Conservation (phyloP, 2,113 vertebrate species). For the Rhadina sibilatrix region DNA sequence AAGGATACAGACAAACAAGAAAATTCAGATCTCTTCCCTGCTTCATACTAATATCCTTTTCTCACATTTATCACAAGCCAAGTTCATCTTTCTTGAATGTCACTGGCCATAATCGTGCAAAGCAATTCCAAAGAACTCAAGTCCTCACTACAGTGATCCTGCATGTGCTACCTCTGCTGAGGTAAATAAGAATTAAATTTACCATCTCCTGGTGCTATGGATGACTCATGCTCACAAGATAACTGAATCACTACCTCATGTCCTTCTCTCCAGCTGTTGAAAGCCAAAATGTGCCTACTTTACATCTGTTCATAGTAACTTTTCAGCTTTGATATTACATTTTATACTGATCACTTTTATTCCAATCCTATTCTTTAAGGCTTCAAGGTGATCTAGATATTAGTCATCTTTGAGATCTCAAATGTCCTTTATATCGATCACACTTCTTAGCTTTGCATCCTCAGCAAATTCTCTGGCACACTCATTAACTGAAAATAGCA, state of each 20-base stretch:
- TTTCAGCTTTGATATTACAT: not conserved
- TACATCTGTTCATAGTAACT: not conserved
- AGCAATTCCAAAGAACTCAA: not conserved
- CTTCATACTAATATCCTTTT: not conserved
- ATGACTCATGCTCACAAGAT: constrained; percentile 34
- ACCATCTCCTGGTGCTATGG: not conserved
- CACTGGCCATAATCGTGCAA: not conserved
- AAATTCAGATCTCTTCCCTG: not conserved
- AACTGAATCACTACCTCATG: constrained; percentile 32
- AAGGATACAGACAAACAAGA: not conserved
- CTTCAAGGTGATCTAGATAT: not conserved
- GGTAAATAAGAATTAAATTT: not conserved
- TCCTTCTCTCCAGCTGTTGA: constrained; percentile 31
- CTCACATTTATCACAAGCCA: not conserved
- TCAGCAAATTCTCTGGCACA: not conserved
- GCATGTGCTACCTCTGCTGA: not conserved
- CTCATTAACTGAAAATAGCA: not conserved
- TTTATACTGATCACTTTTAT: not conserved
- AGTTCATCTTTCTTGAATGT: not conserved
- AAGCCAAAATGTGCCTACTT: not conserved
- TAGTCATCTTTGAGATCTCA: not conserved
- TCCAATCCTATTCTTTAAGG: not conserved
- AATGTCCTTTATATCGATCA: not conserved
- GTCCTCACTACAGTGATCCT: not conserved
- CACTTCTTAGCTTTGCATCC: not conserved